These are phyloP conservation scores for Oreochromis grahami DNA, from an alignment of 2,797 vertebrate genomes.

Conservation along the genomic window DNA sequence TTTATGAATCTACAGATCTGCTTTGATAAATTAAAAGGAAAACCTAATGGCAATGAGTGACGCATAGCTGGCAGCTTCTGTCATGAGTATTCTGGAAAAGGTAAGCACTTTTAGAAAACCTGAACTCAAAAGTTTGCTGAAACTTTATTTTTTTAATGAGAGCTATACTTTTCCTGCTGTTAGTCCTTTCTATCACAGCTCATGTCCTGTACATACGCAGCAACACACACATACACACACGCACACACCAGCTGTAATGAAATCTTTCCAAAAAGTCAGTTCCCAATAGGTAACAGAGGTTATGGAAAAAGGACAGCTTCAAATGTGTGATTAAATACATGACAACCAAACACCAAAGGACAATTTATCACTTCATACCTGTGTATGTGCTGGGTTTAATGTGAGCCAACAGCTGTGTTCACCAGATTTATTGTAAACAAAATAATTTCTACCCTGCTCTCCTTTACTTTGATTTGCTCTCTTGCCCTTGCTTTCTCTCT, in stretches of 20 bases:
- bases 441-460: not conserved
- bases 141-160: not conserved
- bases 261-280: constrained; percentile 5
- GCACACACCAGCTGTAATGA: not conserved
- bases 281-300: not conserved
- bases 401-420: constrained; percentile 34
- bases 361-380: constrained; percentile 16
- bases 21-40: not conserved
- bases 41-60: not conserved
- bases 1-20: not conserved
- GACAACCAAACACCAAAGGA: constrained; percentile 8
- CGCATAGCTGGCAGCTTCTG: not conserved
- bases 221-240: not conserved
- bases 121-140: not conserved
- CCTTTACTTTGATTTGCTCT: not conserved
- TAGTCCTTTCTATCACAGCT: not conserved
- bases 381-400: not conserved
- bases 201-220: not conserved
- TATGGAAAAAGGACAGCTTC: not conserved
- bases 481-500: not conserved
- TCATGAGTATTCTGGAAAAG: not conserved
- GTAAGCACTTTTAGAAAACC: not conserved
- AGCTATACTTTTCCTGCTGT: not conserved
- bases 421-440: not conserved
- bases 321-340: constrained; percentile 42